These are phyloP conservation scores for Andricus curvator DNA, from an alignment of 2,888 invertebrate genomes.

Conservation along the genomic window DNA sequence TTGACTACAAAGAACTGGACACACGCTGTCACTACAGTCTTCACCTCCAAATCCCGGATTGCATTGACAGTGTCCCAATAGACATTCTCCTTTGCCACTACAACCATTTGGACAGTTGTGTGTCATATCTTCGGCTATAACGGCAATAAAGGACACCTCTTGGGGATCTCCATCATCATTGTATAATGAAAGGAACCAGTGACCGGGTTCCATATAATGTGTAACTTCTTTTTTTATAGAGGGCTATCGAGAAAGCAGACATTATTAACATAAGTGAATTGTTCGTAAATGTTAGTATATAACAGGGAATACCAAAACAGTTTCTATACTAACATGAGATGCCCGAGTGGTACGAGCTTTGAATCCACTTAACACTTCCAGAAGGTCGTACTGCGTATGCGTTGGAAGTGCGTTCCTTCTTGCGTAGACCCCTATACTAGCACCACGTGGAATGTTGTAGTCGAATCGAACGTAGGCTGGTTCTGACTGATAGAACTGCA, in stretches of 20 bases:
- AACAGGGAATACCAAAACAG: background rate
- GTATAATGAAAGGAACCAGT: slow-evolving; percentile 97
- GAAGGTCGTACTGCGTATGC: slow-evolving; percentile 97
- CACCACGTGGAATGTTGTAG: slow-evolving; percentile 94
- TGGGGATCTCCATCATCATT: slow-evolving; percentile 97
- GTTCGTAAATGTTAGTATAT: slow-evolving; percentile 18
- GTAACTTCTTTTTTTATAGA: slow-evolving; percentile 95
- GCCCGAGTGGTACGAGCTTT: slow-evolving; percentile 91
- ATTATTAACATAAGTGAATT: background rate
- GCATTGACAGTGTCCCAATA: slow-evolving; percentile 96
- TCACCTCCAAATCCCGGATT: slow-evolving; percentile 97
- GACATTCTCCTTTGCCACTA: slow-evolving; percentile 97
- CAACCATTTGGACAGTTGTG: slow-evolving; percentile 98
- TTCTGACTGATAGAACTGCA: slow-evolving; percentile 97
- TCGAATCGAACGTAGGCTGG: slow-evolving; percentile 96
- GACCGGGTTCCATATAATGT: slow-evolving; percentile 96
- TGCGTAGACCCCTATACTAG: slow-evolving; percentile 96
- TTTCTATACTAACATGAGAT: slow-evolving; percentile 87
- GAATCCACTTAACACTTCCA: slow-evolving; percentile 94
- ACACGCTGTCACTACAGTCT: slow-evolving; percentile 98
- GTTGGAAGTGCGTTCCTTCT: slow-evolving; percentile 96
- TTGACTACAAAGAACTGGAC: slow-evolving; percentile 97
- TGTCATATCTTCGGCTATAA: slow-evolving; percentile 94
- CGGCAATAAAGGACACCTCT: slow-evolving; percentile 91
- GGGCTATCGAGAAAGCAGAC: slow-evolving; percentile 80